Evolutionary conservation across 2,888 invertebrate genomes (phyloP), one percentile per base, ranked within the genome.

Genomic region (Seira ritae): DNA sequence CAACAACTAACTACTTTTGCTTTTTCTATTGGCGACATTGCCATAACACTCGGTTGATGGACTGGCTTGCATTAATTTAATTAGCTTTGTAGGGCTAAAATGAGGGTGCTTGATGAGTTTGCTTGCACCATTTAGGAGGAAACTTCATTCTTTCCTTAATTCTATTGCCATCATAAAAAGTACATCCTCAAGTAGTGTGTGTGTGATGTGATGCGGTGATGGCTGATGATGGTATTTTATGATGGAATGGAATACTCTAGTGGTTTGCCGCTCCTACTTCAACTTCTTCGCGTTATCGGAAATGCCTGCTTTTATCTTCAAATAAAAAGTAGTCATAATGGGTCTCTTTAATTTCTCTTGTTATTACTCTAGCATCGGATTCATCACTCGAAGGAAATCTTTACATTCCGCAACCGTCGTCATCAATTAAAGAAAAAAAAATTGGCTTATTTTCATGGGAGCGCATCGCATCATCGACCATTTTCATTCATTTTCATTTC

Each of bases 291-390:
- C 20, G 24, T 50, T 71, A 81, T 81, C 75, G 76, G 76, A 81
- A 81, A 81, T 81, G 75, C 71, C 76, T 60, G 67, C 81, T 81
- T 81, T 76, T 81, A 72, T 76, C 76, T 74, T 74, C 23, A n/a
- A 24, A 31, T 24, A 67, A 67, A 67, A 31, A 31, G 31, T 31
- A 67, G 67, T 23, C 67, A 31, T 67, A 31, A 31, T 24, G 67
- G 37, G 37, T 31, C 67, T 67, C 67, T 67, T 31, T 67, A 67
- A 67, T 31, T 31, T 67, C 67, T 67, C 31, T 4, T 67, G 31
- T 67, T 67, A 67, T 67, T 31, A 67, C 37, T 67, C 19, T 24
- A n/a, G 15, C 67, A 31, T 24, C 20, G 20, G 15, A 62, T 62
- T 62, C n/a, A 31, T 62, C 22, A n/a, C 22, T 62, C n/a, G 2